Percentiles rank a stretch among this genome's conserved stretches.
Evolutionary conservation across 1,140 invertebrate species (phyloP).

Genomic region (Episyrphus balteatus): DNA sequence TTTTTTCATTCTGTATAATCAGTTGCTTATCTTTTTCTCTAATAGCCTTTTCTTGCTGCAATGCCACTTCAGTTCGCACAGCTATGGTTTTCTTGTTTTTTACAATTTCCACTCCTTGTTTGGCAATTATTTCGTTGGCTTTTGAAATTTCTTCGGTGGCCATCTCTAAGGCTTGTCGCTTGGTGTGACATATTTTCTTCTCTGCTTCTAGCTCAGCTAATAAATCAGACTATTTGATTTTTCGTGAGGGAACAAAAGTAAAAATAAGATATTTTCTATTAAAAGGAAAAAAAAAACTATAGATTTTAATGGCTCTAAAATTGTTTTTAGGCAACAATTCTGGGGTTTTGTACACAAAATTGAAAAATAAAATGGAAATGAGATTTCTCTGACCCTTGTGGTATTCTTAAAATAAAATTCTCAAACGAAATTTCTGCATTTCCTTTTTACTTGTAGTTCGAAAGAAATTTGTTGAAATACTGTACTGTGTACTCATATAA

Average conservation of each 20-base stretch:
- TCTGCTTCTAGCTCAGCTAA: constrained; percentile 31
- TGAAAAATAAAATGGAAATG: too few relatives aligned
- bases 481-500: too few relatives aligned
- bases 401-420: too few relatives aligned
- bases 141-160: constrained; percentile 34
- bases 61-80: constrained; percentile 30
- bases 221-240: constrained; percentile 23
- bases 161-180: constrained; percentile 31
- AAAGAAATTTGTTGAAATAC: too few relatives aligned
- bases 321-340: too few relatives aligned
- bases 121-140: constrained; percentile 32
- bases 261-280: neutral
- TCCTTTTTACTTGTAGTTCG: too few relatives aligned
- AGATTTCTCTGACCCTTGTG: too few relatives aligned
- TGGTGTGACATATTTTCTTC: constrained; percentile 28
- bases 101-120: constrained; percentile 24
- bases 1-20: constrained; percentile 13
- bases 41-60: constrained; percentile 30
- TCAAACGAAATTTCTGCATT: too few relatives aligned
- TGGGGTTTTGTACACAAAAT: too few relatives aligned
- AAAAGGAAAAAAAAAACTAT: neutral
- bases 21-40: constrained; percentile 24
- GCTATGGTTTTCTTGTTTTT: constrained; percentile 24
- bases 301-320: neutral
- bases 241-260: neutral